These are phyloP conservation scores for Leptinotarsa defecta DNA, from an alignment of 1,140 invertebrate species.

Conservation along the genomic window DNA sequence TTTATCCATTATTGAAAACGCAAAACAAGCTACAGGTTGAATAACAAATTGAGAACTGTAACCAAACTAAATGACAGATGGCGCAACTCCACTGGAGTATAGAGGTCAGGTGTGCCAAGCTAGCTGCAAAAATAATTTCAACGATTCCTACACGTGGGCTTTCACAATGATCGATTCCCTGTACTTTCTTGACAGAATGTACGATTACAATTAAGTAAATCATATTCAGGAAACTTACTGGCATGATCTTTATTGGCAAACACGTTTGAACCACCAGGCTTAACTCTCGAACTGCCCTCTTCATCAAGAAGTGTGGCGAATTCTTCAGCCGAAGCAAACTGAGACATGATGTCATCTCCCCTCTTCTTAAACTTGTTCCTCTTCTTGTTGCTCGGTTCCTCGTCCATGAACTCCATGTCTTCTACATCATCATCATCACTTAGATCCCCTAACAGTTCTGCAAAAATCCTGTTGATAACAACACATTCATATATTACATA, in stretches of 20 bases:
- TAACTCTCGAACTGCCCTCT: constrained; percentile 48
- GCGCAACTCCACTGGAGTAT: too few species aligned
- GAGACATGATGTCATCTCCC: constrained; percentile 41
- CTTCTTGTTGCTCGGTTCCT: constrained; percentile 34
- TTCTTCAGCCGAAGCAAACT: constrained; percentile 56
- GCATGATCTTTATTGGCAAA: constrained; percentile 53
- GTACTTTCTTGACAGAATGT: too few species aligned
- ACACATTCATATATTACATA: not conserved
- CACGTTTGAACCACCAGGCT: constrained; percentile 50
- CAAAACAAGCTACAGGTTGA: too few species aligned
- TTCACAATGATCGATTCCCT: too few species aligned
- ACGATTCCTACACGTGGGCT: too few species aligned
- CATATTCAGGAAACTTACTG: constrained; percentile 40
- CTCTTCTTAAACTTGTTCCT: constrained; percentile 39
- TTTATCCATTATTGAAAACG: too few species aligned
- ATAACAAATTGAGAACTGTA: too few species aligned
- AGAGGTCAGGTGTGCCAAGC: too few species aligned
- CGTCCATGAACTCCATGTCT: constrained; percentile 37
- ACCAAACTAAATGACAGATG: too few species aligned
- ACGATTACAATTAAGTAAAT: not conserved
- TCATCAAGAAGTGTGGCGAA: constrained; percentile 55
- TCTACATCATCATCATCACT: constrained; percentile 45
- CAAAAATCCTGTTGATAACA: not conserved
- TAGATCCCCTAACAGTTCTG: constrained; percentile 42
- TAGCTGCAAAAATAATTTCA: too few species aligned